Evolutionary conservation across 2,888 invertebrate species (phyloP), one percentile per base, ranked within the genome.

Genomic region (Apotomis turbidana): DNA sequence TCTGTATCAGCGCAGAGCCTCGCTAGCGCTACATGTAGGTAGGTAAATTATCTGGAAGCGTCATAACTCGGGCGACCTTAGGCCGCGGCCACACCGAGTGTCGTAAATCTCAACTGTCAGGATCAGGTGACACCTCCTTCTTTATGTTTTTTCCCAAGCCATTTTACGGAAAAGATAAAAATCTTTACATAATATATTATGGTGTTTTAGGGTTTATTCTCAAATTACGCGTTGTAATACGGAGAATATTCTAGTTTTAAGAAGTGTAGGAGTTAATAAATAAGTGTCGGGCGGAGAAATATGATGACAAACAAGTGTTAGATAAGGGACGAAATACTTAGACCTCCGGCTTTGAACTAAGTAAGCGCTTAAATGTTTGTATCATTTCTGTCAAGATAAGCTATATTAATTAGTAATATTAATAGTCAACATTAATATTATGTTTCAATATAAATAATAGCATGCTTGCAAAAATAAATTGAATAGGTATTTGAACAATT

Each of bases 71-170:
- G 83, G 79, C 87, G 88, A 89, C 90, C 93, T 93, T 86, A 93
- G 91, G 91, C 90, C 88, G 87, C 85, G 92, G 92, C 90, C 91
- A 93, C 92, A 93, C 90, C 84, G 88, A 85, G 86, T 77, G 83
- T 84, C 72, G 90, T 93, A 90, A 93, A 93, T 93, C 91, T 80
- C 79, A 78, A 78, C 89, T 90, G 93, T 91, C 93, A 85, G 89
- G 92, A 90, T 93, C 93, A 93, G 93, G 93, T 93, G 94, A 93
- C 93, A 93, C 92, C 91, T 88, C 90, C 92, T 93, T 93, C 93
- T 94, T 94, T 94, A 94, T 94, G 94, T 94, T 93, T 94, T 93
- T 94, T 94, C 94, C 93, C 93, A 93, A 91, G 91, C 93, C 90
- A 87, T 93, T 94, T 93, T 93, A 93, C 91, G 90, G 92, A 83